Evolutionary conservation across 2,797 vertebrate genomes (phyloP), one percentile per base, ranked within the genome.

Genomic region (Pseudomugil tenellus): DNA sequence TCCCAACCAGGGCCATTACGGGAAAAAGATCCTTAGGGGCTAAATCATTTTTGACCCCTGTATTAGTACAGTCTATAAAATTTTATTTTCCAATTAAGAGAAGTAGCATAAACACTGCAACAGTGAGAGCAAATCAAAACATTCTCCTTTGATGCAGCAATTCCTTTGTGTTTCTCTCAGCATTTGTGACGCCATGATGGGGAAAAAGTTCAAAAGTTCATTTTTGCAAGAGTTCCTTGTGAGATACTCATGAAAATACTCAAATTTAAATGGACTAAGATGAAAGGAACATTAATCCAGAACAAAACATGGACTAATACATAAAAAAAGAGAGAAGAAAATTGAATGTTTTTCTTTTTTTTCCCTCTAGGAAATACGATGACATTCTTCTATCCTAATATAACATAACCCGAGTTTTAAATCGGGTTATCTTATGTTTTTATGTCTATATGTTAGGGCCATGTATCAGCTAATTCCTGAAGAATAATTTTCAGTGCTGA

Each of bases 401-500:
- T n/a, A n/a, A n/a, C n/a, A n/a, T n/a, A n/a, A n/a, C n/a, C n/a
- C n/a, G n/a, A 32, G 64, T 54, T 59, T 67, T 8, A 52, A 29
- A 11, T 65, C 58, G 65, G 54, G 66, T 53, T 63, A 53, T 80
- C 57, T n/a, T n/a, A n/a, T n/a, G n/a, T n/a, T n/a, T n/a, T n/a
- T n/a, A n/a, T n/a, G n/a, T n/a, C n/a, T n/a, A n/a, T n/a, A n/a
- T n/a, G n/a, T n/a, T 59, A 55, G n/a, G 29, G 43, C 26, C 67
- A 23, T 37, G 71, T 74, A 29, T 3, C 78, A 62, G 72, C 72
- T 71, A 64, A 82, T 61, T 81, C 55, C 41, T 53, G 48, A 66
- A 11, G 70, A 80, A 76, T 85, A 14, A 77, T 85, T 79, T 86
- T 57, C 77, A 76, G 80, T 85, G 57, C 68, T 73, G 78, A 84